These are phyloP conservation scores for Tiliacea citrago DNA, from an alignment of 2,888 invertebrate species.

Conservation along the genomic window DNA sequence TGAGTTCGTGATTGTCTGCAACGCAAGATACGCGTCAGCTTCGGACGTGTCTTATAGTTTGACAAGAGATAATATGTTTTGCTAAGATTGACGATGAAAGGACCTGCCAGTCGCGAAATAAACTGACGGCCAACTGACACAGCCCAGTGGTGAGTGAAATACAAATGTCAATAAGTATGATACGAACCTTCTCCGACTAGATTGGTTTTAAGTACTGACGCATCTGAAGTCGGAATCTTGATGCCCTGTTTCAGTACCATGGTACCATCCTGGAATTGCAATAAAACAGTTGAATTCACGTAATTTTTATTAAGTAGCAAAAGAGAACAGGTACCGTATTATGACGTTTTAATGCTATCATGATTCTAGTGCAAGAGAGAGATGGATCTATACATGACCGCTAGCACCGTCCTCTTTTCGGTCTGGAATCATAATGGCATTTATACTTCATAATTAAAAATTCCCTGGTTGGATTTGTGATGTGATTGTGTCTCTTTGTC, in stretches of 20 bases:
- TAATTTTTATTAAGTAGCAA: background rate
- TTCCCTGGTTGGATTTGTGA: too few species aligned
- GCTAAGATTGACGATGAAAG: background rate
- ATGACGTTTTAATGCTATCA: too few species aligned
- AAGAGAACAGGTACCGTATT: background rate
- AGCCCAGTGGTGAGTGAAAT: background rate
- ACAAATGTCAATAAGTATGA: constrained; percentile 1
- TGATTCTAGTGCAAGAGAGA: too few species aligned
- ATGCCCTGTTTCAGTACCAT: constrained; percentile 88
- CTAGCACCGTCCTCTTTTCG: too few species aligned
- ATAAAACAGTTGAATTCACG: background rate
- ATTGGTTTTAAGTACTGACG: constrained; percentile 73
- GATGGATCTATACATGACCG: too few species aligned
- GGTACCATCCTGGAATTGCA: constrained; percentile 83
- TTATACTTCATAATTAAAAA: too few species aligned
- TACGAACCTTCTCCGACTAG: constrained; percentile 75
- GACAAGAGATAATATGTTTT: background rate
- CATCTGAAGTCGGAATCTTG: constrained; percentile 80
- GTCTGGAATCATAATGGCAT: too few species aligned
- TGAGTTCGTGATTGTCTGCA: background rate
- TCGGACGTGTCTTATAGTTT: background rate
- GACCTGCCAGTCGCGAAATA: background rate
- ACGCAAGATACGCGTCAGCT: background rate
- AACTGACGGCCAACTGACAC: background rate
- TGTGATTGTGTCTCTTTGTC: background rate